These are phyloP conservation scores for Schrankia costaestrigalis DNA, from an alignment of 2,888 invertebrate species.

Conservation along the genomic window DNA sequence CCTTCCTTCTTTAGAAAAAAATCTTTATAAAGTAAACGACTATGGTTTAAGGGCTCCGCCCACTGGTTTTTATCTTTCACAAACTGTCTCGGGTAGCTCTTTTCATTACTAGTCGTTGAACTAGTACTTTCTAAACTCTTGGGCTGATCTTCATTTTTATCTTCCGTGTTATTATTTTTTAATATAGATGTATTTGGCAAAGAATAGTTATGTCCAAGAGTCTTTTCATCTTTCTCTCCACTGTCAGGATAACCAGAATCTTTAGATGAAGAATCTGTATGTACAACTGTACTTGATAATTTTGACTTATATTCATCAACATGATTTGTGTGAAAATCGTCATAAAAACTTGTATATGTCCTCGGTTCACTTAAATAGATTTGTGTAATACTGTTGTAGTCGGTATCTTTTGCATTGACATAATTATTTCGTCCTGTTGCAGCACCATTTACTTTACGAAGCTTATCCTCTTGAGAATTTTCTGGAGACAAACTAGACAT, in stretches of 20 bases:
- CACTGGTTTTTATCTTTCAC: constrained; percentile 47
- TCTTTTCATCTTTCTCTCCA: constrained; percentile 58
- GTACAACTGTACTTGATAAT: constrained; percentile 56
- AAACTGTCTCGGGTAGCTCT: constrained; percentile 44
- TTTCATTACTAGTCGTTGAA: constrained; percentile 51
- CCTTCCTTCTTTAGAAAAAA: constrained; percentile 71
- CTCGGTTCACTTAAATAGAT: constrained; percentile 47
- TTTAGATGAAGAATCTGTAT: constrained; percentile 68
- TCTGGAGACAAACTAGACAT: constrained; percentile 57
- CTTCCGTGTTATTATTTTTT: constrained; percentile 45
- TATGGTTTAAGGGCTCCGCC: constrained; percentile 66
- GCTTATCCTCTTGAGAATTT: constrained; percentile 44
- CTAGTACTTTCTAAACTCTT: constrained; percentile 60
- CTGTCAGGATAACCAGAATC: constrained; percentile 72
- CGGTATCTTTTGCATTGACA: constrained; percentile 34
- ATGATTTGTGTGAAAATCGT: constrained; percentile 53
- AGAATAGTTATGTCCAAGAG: constrained; percentile 51
- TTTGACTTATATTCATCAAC: constrained; percentile 45
- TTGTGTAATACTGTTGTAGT: constrained; percentile 35
- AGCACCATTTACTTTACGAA: constrained; percentile 31
- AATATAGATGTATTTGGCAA: constrained; percentile 52
- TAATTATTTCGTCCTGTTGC: constrained; percentile 32
- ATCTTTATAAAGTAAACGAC: constrained; percentile 71
- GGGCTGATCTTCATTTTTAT: constrained; percentile 51
- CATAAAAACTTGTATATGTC: constrained; percentile 64